Evolutionary conservation across 2,797 vertebrate species (phyloP), one percentile per base, ranked within the genome.

Genomic region (Sciaenops ocellatus): DNA sequence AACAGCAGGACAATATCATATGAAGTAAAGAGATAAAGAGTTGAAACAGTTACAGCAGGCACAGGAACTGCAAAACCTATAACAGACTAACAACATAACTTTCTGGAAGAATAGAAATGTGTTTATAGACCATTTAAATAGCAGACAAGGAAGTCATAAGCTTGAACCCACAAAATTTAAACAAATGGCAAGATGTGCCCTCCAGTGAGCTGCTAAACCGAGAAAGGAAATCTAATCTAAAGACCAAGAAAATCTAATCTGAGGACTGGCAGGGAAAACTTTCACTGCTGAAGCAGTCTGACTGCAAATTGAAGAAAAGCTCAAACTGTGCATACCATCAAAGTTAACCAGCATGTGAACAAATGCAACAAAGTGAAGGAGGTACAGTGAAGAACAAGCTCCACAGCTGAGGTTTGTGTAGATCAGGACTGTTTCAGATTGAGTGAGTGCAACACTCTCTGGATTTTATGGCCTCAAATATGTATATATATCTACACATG

Each of bases 201-300:
- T 80, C 59, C 54, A 73, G 78, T 83, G 74, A 87, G 76, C 75
- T 56, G 44, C 69, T 72, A 65, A 67, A 73, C 71, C 22, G 48
- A 72, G 79, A 75, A 51, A 1, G 26, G 44, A 82, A 88, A 89
- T 88, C 76, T 63, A 83, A 87, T 85, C 68, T 69, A 69, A 79
- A 80, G 34, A 74, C 28, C 28, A 46, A 52, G 69, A 85, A 90
- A 82, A 89, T 85, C 61, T 26, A 84, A 86, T 89, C 73, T 74
- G 15, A 65, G 30, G 20, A 28, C 72, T 72, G 48, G 63, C 62
- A 63, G 83, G 38, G 76, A 73, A 56, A 66, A 85, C 60, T 76
- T 75, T 79, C 56, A 85, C 38, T 67, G 67, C 34, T 56, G 74
- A 55, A 62, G 74, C 56, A 66, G 60, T 75, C 30, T 55, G 38